These are phyloP conservation scores for Sceloporus undulatus DNA, from an alignment of 2,113 vertebrate species.

Conservation along the genomic window DNA sequence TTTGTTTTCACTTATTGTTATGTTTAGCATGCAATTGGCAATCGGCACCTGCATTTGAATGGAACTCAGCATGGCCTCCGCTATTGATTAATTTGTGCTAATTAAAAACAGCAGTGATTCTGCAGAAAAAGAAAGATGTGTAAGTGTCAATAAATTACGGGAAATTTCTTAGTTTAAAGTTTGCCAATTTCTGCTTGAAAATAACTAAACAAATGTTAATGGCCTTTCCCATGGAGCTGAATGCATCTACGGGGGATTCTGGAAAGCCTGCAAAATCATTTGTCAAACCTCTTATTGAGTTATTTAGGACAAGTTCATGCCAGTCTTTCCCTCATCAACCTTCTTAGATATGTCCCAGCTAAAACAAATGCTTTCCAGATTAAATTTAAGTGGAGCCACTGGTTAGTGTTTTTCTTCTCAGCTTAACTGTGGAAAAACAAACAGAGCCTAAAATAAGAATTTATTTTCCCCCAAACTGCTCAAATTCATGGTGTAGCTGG, in stretches of 20 bases:
- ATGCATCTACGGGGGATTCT: constrained; percentile 41
- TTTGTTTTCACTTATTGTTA: constrained; percentile 51
- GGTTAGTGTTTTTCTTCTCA: background rate
- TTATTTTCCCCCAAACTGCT: background rate
- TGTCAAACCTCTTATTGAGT: constrained; percentile 22
- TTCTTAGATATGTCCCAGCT: background rate
- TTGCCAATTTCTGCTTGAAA: constrained; percentile 73
- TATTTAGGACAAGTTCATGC: constrained; percentile 15
- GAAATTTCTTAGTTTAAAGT: constrained; percentile 73
- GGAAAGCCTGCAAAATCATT: background rate
- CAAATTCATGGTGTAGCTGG: background rate
- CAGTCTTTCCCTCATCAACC: background rate
- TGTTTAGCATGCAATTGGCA: constrained; percentile 66
- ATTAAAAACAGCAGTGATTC: constrained; percentile 77
- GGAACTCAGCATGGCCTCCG: constrained; percentile 67
- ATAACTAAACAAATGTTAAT: constrained; percentile 75
- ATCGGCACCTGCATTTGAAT: constrained; percentile 71
- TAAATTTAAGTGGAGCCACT: background rate
- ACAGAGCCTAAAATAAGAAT: too few relatives aligned
- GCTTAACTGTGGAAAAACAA: background rate
- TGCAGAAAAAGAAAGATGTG: constrained; percentile 70
- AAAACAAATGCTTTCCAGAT: background rate
- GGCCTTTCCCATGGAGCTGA: constrained; percentile 52
- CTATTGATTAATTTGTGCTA: constrained; percentile 80
- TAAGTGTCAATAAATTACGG: constrained; percentile 78